A percentile compares a stretch with the other conserved stretches of the same genome.
Evolutionary conservation across 2,888 invertebrate species (phyloP).

Genomic region (Xestobium rufovillosum): DNA sequence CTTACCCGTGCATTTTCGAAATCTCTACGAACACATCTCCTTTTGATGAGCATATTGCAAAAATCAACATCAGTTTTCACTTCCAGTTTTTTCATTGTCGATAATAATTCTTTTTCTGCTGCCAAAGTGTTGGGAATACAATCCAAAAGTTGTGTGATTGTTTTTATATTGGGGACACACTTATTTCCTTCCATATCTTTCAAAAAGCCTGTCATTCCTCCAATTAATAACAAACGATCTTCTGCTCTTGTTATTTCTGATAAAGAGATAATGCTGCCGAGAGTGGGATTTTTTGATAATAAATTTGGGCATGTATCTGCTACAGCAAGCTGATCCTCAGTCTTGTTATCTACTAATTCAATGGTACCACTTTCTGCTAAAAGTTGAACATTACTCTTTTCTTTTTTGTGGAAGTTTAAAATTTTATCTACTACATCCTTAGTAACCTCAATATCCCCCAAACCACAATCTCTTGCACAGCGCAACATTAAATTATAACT

Average conservation of each 20-base stretch:
- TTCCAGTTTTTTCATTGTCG: constrained; percentile 50
- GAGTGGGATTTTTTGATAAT: constrained; percentile 51
- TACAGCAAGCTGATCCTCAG: background rate
- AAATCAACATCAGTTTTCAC: constrained; percentile 71
- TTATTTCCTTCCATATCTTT: constrained; percentile 60
- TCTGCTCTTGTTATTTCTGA: constrained; percentile 51
- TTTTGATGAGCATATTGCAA: constrained; percentile 80
- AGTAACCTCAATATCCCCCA: constrained; percentile 59
- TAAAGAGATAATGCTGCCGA: constrained; percentile 54
- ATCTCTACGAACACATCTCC: constrained; percentile 62
- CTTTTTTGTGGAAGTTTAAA: constrained; percentile 7
- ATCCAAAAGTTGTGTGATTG: constrained; percentile 68
- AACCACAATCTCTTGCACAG: constrained; percentile 71
- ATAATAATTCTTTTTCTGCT: constrained; percentile 63
- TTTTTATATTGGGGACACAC: constrained; percentile 69
- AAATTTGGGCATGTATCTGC: constrained; percentile 53
- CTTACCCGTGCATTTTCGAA: constrained; percentile 64
- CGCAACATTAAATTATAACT: constrained; percentile 77
- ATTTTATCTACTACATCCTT: constrained; percentile 40
- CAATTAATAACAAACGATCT: constrained; percentile 68
- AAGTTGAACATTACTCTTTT: background rate
- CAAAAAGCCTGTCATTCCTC: constrained; percentile 71
- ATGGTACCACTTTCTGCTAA: background rate
- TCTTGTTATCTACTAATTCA: background rate
- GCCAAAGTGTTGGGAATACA: constrained; percentile 57